phyloP scores from a whole-genome alignment of 2,888 invertebrate genomes.

The Ditylenchus weischeri region DNA sequence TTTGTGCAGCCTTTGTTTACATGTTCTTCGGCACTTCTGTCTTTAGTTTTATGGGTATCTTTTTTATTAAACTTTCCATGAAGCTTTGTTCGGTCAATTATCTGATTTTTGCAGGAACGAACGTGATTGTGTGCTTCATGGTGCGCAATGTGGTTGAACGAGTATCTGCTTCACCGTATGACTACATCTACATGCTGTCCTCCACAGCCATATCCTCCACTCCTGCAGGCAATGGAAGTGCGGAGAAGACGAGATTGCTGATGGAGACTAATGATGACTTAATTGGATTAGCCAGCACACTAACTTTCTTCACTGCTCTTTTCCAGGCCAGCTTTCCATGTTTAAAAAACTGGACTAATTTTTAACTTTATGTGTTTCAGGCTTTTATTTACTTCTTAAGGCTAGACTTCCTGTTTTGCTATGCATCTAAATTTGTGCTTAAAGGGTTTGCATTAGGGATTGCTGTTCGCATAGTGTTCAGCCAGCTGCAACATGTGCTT shows the following conservation, averaged over 20 bases:
- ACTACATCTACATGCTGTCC: conserved; percentile 27
- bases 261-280: conserved; percentile 18
- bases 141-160: conserved; percentile 35
- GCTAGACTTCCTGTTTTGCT: conserved; percentile 37
- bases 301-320: conserved; percentile 33
- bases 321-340: conserved; percentile 28
- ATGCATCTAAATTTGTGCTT: conserved; percentile 33
- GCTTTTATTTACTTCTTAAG: conserved; percentile 31
- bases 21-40: conserved; percentile 35
- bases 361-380: conserved; percentile 22
- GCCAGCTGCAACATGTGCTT: conserved; percentile 37
- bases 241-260: conserved; percentile 6
- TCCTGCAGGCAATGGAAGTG: conserved; percentile 7
- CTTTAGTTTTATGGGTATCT: conserved; percentile 32
- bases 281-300: conserved; percentile 29
- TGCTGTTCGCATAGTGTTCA: conserved; percentile 33
- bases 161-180: conserved; percentile 23
- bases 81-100: too few species aligned
- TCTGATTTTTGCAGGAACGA: conserved; percentile 27
- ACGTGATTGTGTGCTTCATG: conserved; percentile 39
- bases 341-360: conserved; percentile 1
- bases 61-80: background rate
- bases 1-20: conserved; percentile 33
- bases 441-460: conserved; percentile 39
- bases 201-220: conserved; percentile 13